Percentiles rank a stretch among this genome's conserved stretches.
phyloP scores from a whole-genome alignment of 1,140 invertebrate genomes.

The Solen grandis region DNA sequence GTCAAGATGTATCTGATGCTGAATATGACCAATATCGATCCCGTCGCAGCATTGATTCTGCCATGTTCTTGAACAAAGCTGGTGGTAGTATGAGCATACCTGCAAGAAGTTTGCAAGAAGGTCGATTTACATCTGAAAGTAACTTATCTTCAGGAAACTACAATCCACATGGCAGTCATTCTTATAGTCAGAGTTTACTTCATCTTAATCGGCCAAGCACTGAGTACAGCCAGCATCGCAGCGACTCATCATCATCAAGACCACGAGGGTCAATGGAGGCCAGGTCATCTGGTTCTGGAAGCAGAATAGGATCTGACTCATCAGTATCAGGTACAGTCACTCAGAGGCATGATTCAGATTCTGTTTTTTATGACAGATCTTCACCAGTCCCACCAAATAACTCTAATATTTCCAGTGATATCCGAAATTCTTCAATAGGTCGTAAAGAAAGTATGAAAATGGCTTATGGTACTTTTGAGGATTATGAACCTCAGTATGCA shows the following conservation, averaged over 20 bases:
- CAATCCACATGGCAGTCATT: conserved; percentile 1
- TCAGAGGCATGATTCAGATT: conserved; percentile 55
- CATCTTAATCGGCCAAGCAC: conserved; percentile 47
- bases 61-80: conserved; percentile 53
- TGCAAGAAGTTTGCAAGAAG: conserved; percentile 49
- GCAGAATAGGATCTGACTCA: conserved; percentile 42
- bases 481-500: conserved; percentile 60
- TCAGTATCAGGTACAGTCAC: conserved; percentile 26
- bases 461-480: conserved; percentile 73
- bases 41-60: conserved; percentile 64
- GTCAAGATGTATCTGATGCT: conserved; percentile 55
- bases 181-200: conserved; percentile 48
- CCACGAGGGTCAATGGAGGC: conserved; percentile 48
- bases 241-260: conserved; percentile 37
- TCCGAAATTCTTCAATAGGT: conserved; percentile 17
- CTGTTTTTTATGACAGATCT: conserved; percentile 56
- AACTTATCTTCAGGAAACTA: conserved; percentile 41
- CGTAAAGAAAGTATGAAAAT: conserved; percentile 72
- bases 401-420: conserved; percentile 5
- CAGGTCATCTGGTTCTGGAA: conserved; percentile 42
- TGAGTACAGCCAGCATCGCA: conserved; percentile 31
- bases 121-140: conserved; percentile 62
- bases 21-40: conserved; percentile 29
- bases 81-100: conserved; percentile 42
- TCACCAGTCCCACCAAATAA: conserved; percentile 4